A percentile compares a stretch with the other conserved stretches of the same genome.
Evolutionary conservation across 2,888 invertebrate species (phyloP).

Genomic region (Hipparchia semele): DNA sequence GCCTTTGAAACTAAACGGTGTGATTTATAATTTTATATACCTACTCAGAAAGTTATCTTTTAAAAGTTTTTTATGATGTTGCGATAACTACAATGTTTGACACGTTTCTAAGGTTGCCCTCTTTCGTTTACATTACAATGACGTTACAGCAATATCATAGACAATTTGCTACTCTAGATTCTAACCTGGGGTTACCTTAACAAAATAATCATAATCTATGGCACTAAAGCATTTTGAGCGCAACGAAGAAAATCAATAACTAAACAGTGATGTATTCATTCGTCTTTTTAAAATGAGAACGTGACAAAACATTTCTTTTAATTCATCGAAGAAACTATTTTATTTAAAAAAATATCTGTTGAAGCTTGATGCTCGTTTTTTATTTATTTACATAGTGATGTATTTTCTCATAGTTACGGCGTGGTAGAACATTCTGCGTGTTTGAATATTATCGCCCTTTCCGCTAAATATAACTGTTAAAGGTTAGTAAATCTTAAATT

Average conservation of each 20-base stretch:
- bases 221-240: conserved; percentile 42
- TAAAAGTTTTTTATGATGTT: no score
- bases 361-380: conserved; percentile 82
- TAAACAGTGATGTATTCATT: conserved; percentile 70
- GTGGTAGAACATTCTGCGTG: conserved; percentile 80
- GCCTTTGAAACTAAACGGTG: no score
- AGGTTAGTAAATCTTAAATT: conserved; percentile 67
- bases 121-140: no score
- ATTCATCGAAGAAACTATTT: conserved; percentile 76
- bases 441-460: conserved; percentile 71
- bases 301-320: conserved; percentile 78
- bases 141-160: no score
- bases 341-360: conserved; percentile 74
- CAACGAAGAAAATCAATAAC: conserved; percentile 79
- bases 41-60: no score
- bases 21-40: no score
- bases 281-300: conserved; percentile 82
- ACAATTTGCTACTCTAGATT: neutral
- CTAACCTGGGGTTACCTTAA: conserved; percentile 22
- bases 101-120: no score
- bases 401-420: conserved; percentile 81
- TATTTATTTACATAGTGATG: conserved; percentile 83
- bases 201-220: conserved; percentile 17
- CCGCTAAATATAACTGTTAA: conserved; percentile 72
- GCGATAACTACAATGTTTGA: no score